A percentile compares a stretch with the other conserved stretches of the same genome.
Evolutionary conservation across 2,797 vertebrate genomes (phyloP).

Genomic region (Leucoraja ocellata): DNA sequence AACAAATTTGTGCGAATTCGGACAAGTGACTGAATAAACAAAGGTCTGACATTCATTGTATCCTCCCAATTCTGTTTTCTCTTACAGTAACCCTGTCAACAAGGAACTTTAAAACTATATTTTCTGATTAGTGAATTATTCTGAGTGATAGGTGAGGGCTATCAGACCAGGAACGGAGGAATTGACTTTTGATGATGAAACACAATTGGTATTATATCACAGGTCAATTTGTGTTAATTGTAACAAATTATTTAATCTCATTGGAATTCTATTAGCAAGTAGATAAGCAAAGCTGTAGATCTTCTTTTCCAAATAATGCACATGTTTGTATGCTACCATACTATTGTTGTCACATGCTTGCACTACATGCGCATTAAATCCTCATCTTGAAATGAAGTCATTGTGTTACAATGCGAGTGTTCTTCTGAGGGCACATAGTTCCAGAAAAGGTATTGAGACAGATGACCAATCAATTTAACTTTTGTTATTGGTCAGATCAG

Average conservation of each 20-base stretch:
- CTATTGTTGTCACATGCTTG: background rate
- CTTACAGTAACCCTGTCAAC: background rate
- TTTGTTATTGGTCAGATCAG: background rate
- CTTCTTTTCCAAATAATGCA: background rate
- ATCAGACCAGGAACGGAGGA: background rate
- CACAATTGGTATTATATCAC: background rate
- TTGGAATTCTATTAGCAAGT: background rate
- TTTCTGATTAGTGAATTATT: background rate
- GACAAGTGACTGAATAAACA: background rate
- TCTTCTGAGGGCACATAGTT: background rate
- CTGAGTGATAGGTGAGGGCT: background rate
- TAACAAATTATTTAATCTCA: background rate
- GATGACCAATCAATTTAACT: background rate
- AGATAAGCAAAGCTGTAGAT: background rate
- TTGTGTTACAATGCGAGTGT: background rate
- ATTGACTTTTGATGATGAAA: background rate
- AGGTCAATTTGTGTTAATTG: no score
- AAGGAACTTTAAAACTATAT: background rate
- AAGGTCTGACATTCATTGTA: background rate
- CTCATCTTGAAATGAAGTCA: background rate
- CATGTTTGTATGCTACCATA: background rate
- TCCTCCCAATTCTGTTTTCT: background rate
- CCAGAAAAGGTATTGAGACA: background rate
- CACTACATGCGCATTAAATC: background rate
- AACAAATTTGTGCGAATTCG: background rate